Base-by-base conservation (phyloP, 2,797 vertebrate genomes). In the Okamejei kenojei region DNA sequence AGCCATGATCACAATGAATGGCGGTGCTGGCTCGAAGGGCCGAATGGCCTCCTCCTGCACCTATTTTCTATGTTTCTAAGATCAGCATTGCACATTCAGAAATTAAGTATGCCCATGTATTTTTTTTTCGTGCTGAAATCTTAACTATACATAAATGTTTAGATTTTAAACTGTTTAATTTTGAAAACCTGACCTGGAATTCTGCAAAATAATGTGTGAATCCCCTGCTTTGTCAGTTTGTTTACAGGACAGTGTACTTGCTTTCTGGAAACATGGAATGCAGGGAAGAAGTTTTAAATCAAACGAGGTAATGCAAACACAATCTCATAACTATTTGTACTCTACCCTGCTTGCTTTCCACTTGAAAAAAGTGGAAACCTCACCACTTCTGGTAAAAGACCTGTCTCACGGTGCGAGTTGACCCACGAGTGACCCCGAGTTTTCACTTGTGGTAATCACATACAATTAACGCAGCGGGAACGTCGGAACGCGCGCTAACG, bases 181-280 rank as follows among this genome's bases (percentile, higher is more conserved):
- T 38, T 76, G 73, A 71, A 10, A 23, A 91, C 0, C 21, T 91
- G 38, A 91, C 0, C 10, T 91, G 38, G 21, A 32, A 92, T 7
- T 76, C 61, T 9, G 90, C 38, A 76, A 26, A 54, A 76, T 68
- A 35, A 90, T 21, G 35, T 76, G 13, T 21, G 23, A 92, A 54
- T 76, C 54, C 54, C 26, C 15, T 26, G 10, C 15, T 92, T 92
- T 95, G 93, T 93, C 94, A 97, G 97, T 97, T 94, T 97, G 97
- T 94, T 95, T 97, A 58, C 97, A 97, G 94, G 97, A 97, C 94
- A 97, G 97, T 1, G 97, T 97, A 93, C 94, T 97, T 93, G 97
- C 97, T 0, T 97, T 97, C 95, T 97, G 97, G 97, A 97, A 97
- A 79, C 97, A 97, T 0, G 97, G 97, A 58, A 97, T 97, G 97